Conservation (phyloP, 2,888 invertebrate genomes). For the Pollenia angustigena region DNA sequence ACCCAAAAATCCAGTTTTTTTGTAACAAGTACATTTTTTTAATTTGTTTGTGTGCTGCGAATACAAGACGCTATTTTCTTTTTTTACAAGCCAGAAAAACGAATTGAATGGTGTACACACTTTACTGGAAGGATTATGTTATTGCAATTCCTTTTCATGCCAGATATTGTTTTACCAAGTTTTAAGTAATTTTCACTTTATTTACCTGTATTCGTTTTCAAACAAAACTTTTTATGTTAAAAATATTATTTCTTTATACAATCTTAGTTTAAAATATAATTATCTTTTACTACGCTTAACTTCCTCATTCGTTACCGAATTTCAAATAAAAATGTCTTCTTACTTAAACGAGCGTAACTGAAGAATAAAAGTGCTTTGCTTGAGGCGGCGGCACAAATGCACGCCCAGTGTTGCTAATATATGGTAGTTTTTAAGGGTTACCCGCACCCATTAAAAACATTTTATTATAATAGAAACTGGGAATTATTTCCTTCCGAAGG, state of each 20-base stretch:
- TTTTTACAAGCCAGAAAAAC: conserved; percentile 49
- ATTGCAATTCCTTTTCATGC: conserved; percentile 20
- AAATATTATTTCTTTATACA: conserved; percentile 53
- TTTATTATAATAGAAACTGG: background rate
- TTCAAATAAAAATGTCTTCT: conserved; percentile 75
- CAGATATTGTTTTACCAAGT: conserved; percentile 1
- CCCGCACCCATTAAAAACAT: background rate
- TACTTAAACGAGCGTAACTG: conserved; percentile 75
- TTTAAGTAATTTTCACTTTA: conserved; percentile 49
- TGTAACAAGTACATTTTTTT: conserved; percentile 12
- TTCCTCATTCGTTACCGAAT: conserved; percentile 70
- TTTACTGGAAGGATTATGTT: conserved; percentile 50
- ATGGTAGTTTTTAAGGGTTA: conserved; percentile 35
- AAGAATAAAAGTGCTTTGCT: conserved; percentile 73
- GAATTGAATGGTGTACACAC: conserved; percentile 62
- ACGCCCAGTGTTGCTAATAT: conserved; percentile 60
- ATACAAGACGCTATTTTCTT: conserved; percentile 41
- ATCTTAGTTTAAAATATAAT: conserved; percentile 42
- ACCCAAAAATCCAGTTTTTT: conserved; percentile 37
- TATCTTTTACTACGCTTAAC: conserved; percentile 58
- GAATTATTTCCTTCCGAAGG: too few relatives aligned
- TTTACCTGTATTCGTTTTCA: conserved; percentile 61
- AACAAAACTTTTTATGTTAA: conserved; percentile 40
- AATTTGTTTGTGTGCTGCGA: background rate
- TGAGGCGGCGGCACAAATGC: conserved; percentile 68